Evolutionary conservation across 2,888 invertebrate genomes (phyloP), one percentile per base, ranked within the genome.

Genomic region (Gasteruption jaculator): DNA sequence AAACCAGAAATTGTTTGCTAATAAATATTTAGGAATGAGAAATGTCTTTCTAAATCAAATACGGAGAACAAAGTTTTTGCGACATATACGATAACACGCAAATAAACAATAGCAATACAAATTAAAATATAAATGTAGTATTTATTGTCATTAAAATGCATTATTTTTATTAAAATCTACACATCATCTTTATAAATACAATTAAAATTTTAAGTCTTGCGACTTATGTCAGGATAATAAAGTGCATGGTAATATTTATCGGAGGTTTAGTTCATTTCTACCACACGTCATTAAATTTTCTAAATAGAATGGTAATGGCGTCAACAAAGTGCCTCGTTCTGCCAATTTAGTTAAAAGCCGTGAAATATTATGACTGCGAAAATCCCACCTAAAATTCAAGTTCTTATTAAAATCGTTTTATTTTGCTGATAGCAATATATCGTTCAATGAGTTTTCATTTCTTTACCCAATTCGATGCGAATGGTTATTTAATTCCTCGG

Each of bases 271-370:
- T 42, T 56, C 43, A 41, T 63, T 68, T 43, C 49, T 59, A 7
- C 63, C 67, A 32, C 48, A 15, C 10, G 36, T 51, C 51, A 62
- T 54, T 15, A 64, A 42, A 41, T 63, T 49, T 5, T 57, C 45
- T 16, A 64, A 45, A 44, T 68, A 69, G 22, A 35, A 10, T 15
- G 68, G 68, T 19, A 62, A 41, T 41, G 68, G 68, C 39, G 51
- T 47, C 15, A 25, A 24, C 3, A 68, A 20, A 26, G 61, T 45
- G 35, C 49, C 40, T 18, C 49, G 46, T 39, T 57, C 57, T 29
- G 57, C 53, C 32, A 68, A 44, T 42, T 46, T 49, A 11, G 50
- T 54, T 22, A 68, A 41, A 24, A 56, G 56, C 3, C 30, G 37
- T 16, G 53, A 50, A 24, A 66, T 46, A 35, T 60, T 54, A 12